Base-by-base conservation (phyloP, 2,797 vertebrate species). In the Amblyraja radiata region DNA sequence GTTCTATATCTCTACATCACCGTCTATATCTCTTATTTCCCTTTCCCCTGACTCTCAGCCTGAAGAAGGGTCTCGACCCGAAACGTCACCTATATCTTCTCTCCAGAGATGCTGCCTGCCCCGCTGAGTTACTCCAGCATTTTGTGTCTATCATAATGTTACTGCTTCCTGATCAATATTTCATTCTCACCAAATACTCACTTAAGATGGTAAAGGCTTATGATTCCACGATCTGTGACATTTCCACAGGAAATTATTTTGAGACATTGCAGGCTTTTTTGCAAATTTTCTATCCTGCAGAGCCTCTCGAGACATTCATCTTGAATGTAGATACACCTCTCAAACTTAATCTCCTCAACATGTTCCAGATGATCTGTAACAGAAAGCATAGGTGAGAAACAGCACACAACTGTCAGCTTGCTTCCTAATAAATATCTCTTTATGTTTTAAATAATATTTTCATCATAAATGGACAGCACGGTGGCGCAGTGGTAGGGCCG, bases 191-290 rank as follows among this genome's bases (percentile, higher is more conserved):
- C 65, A 74, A 54, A 84, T 77, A 94, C 94, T 0, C 93, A 98
- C 99, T 73, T 97, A 95, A 99, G 96, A 86, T 95, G 96, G 96
- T 97, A 96, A 93, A 99, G 96, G 0, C 98, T 95, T 16, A 98
- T 93, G 94, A 99, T 25, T 83, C 99, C 98, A 94, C 94, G 97
- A 93, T 99, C 98, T 0, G 98, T 98, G 94, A 99, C 96, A 0
- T 99, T 98, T 14, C 99, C 99, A 93, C 99, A 99, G 14, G 98
- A 98, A 93, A 98, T 97, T 65, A 99, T 95, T 95, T 97, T 96
- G 96, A 99, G 95, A 94, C 95, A 95, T 94, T 94, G 94, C 63
- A 99, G 68, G 4, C 96, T 99, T 94, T 95, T 95, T 95, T 97
- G 98, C 84, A 99, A 96, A 13, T 94, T 98, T 94, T 96, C 95